These are phyloP conservation scores for Cepaea hortensis DNA, from an alignment of 2,888 invertebrate genomes.

Conservation along the genomic window DNA sequence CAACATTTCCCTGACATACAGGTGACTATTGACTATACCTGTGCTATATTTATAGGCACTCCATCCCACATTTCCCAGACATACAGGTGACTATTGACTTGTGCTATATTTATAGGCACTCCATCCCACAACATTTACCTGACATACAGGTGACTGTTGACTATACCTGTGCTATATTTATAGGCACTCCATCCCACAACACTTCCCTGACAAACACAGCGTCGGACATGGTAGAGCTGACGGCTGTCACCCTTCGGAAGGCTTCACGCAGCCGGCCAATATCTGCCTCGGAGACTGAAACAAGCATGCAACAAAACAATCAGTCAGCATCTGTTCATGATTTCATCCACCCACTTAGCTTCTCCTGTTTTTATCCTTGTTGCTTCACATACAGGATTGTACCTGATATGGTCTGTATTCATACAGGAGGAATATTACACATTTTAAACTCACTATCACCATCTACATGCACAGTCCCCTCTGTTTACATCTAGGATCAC, in stretches of 20 bases:
- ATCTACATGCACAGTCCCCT: too few species aligned
- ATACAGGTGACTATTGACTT: slow-evolving; percentile 79
- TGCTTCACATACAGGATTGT: too few species aligned
- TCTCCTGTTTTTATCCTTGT: too few species aligned
- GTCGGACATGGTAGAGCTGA: slow-evolving; percentile 82
- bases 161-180: slow-evolving; percentile 84
- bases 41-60: slow-evolving; percentile 87
- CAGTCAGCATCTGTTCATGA: background rate
- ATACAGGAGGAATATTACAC: too few species aligned
- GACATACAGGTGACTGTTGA: slow-evolving; percentile 80
- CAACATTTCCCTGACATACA: slow-evolving; percentile 89
- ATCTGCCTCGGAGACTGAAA: slow-evolving; percentile 88
- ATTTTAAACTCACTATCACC: too few species aligned
- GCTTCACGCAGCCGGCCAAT: slow-evolving; percentile 89
- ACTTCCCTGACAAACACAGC: slow-evolving; percentile 89
- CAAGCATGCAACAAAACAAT: background rate
- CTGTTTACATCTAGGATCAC: too few species aligned
- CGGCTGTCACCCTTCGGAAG: slow-evolving; percentile 88
- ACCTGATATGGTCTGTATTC: too few species aligned
- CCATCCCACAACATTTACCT: slow-evolving; percentile 92
- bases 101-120: slow-evolving; percentile 85
- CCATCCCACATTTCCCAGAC: slow-evolving; percentile 91
- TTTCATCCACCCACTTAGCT: too few species aligned
- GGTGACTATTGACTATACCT: slow-evolving; percentile 76
- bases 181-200: slow-evolving; percentile 89